Conservation (phyloP, 2,888 invertebrate species). For the Macropis europaea region DNA sequence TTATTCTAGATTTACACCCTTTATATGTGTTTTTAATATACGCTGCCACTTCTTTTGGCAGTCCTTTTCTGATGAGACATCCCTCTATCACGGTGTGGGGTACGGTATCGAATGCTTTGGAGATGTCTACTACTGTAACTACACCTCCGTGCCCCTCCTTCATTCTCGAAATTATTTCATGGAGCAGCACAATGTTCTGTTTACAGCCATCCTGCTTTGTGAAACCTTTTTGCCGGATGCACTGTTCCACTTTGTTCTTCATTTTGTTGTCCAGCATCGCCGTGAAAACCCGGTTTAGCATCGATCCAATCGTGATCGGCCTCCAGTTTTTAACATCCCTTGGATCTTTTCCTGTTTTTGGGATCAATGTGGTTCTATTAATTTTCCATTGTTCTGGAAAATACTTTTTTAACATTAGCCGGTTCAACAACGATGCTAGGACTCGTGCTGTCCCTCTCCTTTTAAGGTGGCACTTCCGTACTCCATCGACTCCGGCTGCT, state of each 20-base stretch:
- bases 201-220: not conserved
- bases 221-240: not conserved
- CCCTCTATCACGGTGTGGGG: no score
- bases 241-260: no score
- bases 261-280: not conserved
- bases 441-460: no score
- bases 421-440: no score
- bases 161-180: not conserved
- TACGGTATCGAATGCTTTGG: no score
- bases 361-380: not conserved
- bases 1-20: not conserved
- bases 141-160: not conserved
- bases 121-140: not conserved
- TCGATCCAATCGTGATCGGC: no score
- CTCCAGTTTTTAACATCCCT: no score
- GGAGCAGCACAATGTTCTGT: no score
- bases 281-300: not conserved
- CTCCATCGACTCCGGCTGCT: no score
- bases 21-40: not conserved
- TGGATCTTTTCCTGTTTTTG: not conserved
- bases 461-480: no score
- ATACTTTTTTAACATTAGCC: no score
- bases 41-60: not conserved
- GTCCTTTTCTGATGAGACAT: no score
- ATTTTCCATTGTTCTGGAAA: not conserved